Base-by-base conservation (phyloP, 2,888 invertebrate genomes). In the Athalia circularis region DNA sequence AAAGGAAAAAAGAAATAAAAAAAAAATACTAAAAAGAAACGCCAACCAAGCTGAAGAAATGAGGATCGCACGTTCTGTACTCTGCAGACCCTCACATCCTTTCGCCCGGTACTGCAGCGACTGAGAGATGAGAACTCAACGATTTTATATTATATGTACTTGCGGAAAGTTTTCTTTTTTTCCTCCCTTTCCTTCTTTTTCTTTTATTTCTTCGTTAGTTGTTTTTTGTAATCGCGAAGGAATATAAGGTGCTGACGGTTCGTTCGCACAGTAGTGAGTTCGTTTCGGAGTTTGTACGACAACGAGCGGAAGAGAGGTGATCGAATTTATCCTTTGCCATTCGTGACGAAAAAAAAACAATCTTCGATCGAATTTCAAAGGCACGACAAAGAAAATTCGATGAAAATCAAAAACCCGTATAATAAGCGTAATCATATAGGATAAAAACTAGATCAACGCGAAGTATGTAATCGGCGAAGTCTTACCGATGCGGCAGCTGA, bases 241-340 rank as follows among this genome's bases (percentile, higher is more conserved):
- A 48, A 64, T 50, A 47, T 50, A 47, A 75, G 75, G 75, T 75
- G 75, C 15, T 47, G 75, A 62, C 29, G 0, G 29, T 29, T 75
- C 62, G 75, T 75, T 75, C 11, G 61, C 64, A 50, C 48, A 61
- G 75, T 62, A 62, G 75, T 62, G 75, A 50, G 75, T 75, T 62
- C 77, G 29, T 81, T 72, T 72, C 75, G 48, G 78, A 54, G 79
- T 61, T 81, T 78, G 80, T 79, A 79, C 80, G 81, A 80, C 80
- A 75, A 68, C 54, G 62, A 48, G 64, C 70, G 75, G 62, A 64
- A 62, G 75, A 61, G 75, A 61, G 77, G 64, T 47, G 64, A 64
- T 77, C 64, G 70, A 67, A 59, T 74, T 75, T 75, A 81, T 81
- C 80, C 80, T 77, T 75, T 2, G 2, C 29, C 1, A 29, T 29